Percentiles rank a stretch among this genome's conserved stretches.
Evolutionary conservation across 2,797 vertebrate species (phyloP).

Genomic region (Coranthus polyacanthus): DNA sequence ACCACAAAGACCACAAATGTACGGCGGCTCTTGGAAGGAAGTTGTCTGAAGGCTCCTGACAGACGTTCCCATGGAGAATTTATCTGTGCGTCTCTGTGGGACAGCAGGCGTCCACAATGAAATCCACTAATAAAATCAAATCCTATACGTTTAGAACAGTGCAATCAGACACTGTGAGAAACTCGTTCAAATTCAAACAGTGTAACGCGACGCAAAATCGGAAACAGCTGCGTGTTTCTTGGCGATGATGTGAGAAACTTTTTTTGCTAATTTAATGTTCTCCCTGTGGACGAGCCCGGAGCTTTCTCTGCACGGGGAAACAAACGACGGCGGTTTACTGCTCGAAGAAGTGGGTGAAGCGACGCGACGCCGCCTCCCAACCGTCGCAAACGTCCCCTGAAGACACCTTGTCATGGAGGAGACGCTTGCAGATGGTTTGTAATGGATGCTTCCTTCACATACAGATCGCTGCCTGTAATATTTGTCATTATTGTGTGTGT

Average conservation of each 20-base stretch:
- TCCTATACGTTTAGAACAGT: background rate
- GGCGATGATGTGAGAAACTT: slow-evolving; percentile 19
- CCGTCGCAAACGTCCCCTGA: slow-evolving; percentile 18
- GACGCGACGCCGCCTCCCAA: no score
- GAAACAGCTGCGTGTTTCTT: slow-evolving; percentile 11
- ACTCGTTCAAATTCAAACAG: background rate
- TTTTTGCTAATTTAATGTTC: slow-evolving; percentile 41
- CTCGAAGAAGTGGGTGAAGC: slow-evolving; percentile 6
- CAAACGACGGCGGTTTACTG: slow-evolving; percentile 44
- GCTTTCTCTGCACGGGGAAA: slow-evolving; percentile 26
- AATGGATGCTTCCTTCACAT: slow-evolving; percentile 16
- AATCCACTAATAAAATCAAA: background rate
- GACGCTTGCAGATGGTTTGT: slow-evolving; percentile 14
- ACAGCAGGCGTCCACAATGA: slow-evolving; percentile 6
- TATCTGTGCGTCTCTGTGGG: background rate
- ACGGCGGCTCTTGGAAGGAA: slow-evolving; percentile 41
- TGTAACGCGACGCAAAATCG: no score
- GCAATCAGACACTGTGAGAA: background rate
- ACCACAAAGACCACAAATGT: slow-evolving; percentile 13
- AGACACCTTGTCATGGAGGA: background rate
- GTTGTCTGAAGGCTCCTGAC: slow-evolving; percentile 11
- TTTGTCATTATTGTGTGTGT: slow-evolving; percentile 36
- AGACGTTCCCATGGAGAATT: slow-evolving; percentile 23
- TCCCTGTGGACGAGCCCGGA: slow-evolving; percentile 21
- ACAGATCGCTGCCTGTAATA: slow-evolving; percentile 15